These are phyloP conservation scores for Colletes gigas DNA, from an alignment of 1,140 invertebrate genomes.

Conservation along the genomic window DNA sequence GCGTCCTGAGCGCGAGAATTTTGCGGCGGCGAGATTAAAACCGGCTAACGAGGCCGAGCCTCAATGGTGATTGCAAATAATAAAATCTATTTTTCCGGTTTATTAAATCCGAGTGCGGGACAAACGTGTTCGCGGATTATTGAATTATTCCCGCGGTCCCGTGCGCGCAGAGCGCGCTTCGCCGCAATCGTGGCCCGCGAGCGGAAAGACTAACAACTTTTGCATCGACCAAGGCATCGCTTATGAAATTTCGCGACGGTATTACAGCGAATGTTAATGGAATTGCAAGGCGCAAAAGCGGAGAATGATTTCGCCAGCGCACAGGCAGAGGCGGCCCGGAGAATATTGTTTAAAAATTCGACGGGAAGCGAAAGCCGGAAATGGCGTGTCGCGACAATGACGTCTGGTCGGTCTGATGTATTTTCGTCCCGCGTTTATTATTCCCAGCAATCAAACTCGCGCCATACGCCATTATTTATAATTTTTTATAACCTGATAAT, in stretches of 20 bases:
- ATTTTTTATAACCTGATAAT: too few relatives aligned
- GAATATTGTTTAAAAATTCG: conserved; percentile 10
- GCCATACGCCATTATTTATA: too few relatives aligned
- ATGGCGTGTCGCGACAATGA: background rate
- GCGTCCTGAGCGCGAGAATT: conserved; percentile 49
- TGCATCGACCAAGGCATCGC: conserved; percentile 55
- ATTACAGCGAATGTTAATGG: conserved; percentile 48
- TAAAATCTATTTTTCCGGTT: conserved; percentile 72
- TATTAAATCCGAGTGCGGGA: conserved; percentile 69
- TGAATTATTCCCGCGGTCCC: conserved; percentile 66
- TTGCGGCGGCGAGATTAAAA: conserved; percentile 38
- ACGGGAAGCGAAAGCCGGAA: too few relatives aligned
- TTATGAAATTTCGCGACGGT: conserved; percentile 43
- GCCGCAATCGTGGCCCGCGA: conserved; percentile 25
- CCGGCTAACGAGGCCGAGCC: conserved; percentile 47
- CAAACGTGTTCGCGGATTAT: conserved; percentile 73
- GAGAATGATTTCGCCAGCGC: conserved; percentile 17
- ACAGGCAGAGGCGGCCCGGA: background rate
- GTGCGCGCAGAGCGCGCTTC: conserved; percentile 15
- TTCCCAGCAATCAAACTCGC: too few relatives aligned
- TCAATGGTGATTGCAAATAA: conserved; percentile 71
- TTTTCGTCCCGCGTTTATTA: background rate
- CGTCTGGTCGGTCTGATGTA: background rate
- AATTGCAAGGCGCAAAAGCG: conserved; percentile 38
- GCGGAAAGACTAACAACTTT: conserved; percentile 51